These are phyloP conservation scores for Coranthus polyacanthus DNA, from an alignment of 2,797 vertebrate genomes.

Conservation along the genomic window DNA sequence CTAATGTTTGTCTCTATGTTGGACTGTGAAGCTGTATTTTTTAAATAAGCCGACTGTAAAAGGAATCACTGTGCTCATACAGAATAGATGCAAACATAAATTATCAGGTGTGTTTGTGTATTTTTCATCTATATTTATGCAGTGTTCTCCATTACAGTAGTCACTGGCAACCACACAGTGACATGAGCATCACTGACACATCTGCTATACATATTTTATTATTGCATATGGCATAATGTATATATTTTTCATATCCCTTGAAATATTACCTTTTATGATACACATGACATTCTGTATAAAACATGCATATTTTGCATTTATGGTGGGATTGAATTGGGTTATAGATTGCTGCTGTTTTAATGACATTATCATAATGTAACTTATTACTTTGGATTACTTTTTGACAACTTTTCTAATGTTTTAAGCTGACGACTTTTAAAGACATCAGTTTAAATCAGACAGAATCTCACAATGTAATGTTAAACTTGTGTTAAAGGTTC, in stretches of 20 bases:
- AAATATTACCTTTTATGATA: background rate
- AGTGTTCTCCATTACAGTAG: background rate
- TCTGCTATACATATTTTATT: conserved; percentile 46
- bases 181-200: conserved; percentile 11
- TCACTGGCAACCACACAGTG: too few relatives aligned
- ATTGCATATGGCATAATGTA: background rate
- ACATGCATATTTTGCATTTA: conserved; percentile 7
- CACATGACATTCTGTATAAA: conserved; percentile 8
- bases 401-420: too few relatives aligned
- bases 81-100: background rate
- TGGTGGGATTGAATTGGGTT: too few relatives aligned
- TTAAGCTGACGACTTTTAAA: too few relatives aligned
- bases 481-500: too few relatives aligned
- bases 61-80: too few relatives aligned
- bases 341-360: too few relatives aligned
- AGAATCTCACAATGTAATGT: too few relatives aligned
- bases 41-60: too few relatives aligned
- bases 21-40: background rate
- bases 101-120: conserved; percentile 11
- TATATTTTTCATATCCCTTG: conserved; percentile 34
- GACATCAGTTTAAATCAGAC: too few relatives aligned
- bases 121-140: background rate
- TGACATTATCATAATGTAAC: conserved; percentile 49
- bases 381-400: too few relatives aligned
- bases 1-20: background rate